Conservation (phyloP, 2,113 vertebrate genomes). For the Murina feae region DNA sequence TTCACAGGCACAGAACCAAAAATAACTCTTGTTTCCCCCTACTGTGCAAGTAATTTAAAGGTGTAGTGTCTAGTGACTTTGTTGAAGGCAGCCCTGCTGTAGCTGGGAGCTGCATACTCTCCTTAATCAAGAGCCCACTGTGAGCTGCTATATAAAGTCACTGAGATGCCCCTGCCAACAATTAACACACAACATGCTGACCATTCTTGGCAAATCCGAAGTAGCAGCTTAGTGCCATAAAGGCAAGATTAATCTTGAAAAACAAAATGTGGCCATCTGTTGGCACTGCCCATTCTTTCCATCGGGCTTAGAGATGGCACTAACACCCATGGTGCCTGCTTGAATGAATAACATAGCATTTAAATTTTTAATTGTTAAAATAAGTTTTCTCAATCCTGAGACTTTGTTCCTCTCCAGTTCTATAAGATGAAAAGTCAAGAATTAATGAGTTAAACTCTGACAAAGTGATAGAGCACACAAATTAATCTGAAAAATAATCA, state of each 20-base stretch:
- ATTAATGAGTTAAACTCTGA: constrained; percentile 39
- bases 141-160: constrained; percentile 62
- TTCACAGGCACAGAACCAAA: constrained; percentile 56
- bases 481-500: too few relatives aligned
- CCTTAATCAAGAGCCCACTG: constrained; percentile 65
- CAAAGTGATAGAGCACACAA: neutral
- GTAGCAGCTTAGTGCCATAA: constrained; percentile 23
- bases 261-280: constrained; percentile 13
- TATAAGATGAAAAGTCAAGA: neutral
- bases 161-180: constrained; percentile 61
- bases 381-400: neutral
- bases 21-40: constrained; percentile 68
- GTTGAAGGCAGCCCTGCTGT: constrained; percentile 56
- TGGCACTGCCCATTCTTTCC: neutral
- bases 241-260: constrained; percentile 51
- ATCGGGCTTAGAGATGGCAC: neutral
- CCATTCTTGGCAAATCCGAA: constrained; percentile 62
- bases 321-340: accelerated
- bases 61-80: constrained; percentile 69
- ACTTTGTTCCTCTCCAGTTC: neutral
- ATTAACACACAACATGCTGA: constrained; percentile 64
- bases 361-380: constrained; percentile 14
- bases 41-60: constrained; percentile 65
- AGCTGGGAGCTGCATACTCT: constrained; percentile 49
- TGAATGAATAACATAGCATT: neutral